Evolutionary conservation across 2,797 vertebrate species (phyloP), one percentile per base, ranked within the genome.

Genomic region (Tinamus major): DNA sequence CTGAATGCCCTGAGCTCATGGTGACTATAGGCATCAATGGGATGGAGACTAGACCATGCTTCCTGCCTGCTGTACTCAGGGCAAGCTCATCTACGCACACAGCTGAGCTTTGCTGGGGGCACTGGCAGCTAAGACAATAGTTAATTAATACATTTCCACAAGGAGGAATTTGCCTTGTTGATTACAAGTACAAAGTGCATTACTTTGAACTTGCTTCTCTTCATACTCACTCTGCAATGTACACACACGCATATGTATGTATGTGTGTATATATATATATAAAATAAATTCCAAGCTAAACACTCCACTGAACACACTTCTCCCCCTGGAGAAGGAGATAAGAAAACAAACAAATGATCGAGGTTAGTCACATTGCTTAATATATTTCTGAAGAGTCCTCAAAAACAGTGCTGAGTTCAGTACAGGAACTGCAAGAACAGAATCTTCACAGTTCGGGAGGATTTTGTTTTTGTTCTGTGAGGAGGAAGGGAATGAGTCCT

Each of bases 401-500:
- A 72, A 75, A 85, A 7, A 69, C 16, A 23, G 17, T 23, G 15
- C 23, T 65, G 29, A 62, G 13, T 33, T n/a, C 33, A 51, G 20
- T 27, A 58, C 26, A 2, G 85, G n/a, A 72, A 72, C 89, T 62
- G 29, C n/a, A 78, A 75, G 49, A 91, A 16, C 18, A 62, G 44
- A 69, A 20, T 53, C 61, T 85, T 83, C 35, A n/a, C 67, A 58
- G 58, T 78, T 85, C 59, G 33, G 59, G 69, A 51, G 79, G n/a
- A 55, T 62, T n/a, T 55, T 24, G 48, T 5, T 75, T 81, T 16
- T 70, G n/a, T 53, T 82, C 44, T 6, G 12, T 33, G 44, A 90
- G 64, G 81, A 70, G 39, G 48, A 64, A 63, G 26, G 33, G 84
- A 87, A 92, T 37, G 56, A 89, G 17, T 64, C 62, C n/a, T 87